Evolutionary conservation across 2,797 vertebrate species (phyloP).

Genomic region (Melanotaenia nigrans): DNA sequence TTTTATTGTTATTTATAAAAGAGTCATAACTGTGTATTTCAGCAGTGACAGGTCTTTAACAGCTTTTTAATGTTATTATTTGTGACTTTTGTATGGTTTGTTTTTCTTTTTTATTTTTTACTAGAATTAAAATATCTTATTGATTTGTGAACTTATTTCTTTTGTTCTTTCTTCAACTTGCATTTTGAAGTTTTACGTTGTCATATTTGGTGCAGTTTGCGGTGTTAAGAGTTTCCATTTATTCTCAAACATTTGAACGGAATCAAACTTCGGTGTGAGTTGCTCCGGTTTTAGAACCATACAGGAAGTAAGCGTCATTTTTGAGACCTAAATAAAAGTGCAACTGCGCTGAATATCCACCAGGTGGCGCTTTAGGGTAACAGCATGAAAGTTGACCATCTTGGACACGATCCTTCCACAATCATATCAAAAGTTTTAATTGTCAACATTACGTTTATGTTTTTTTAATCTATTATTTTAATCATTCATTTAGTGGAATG

Average conservation of each 20-base stretch:
- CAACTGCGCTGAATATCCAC: conserved; percentile 20
- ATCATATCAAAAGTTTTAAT: not conserved
- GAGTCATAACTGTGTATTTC: conserved; percentile 69
- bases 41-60: conserved; percentile 64
- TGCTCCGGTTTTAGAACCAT: not conserved
- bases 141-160: conserved; percentile 50
- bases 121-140: conserved; percentile 78
- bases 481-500: not conserved
- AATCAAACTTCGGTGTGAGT: conserved; percentile 19
- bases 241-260: conserved; percentile 6
- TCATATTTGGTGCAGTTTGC: conserved; percentile 17
- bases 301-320: not conserved
- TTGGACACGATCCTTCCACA: conserved; percentile 43
- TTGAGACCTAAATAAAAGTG: not conserved
- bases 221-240: not conserved
- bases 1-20: conserved; percentile 83
- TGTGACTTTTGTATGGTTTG: conserved; percentile 74
- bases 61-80: conserved; percentile 74
- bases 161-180: conserved; percentile 3
- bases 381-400: not conserved
- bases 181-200: not conserved
- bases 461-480: not conserved
- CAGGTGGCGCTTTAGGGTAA: conserved; percentile 65
- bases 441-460: not conserved
- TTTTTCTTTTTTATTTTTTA: conserved; percentile 39